Base-by-base conservation (phyloP, 2,888 invertebrate species). In the Drepana falcataria region DNA sequence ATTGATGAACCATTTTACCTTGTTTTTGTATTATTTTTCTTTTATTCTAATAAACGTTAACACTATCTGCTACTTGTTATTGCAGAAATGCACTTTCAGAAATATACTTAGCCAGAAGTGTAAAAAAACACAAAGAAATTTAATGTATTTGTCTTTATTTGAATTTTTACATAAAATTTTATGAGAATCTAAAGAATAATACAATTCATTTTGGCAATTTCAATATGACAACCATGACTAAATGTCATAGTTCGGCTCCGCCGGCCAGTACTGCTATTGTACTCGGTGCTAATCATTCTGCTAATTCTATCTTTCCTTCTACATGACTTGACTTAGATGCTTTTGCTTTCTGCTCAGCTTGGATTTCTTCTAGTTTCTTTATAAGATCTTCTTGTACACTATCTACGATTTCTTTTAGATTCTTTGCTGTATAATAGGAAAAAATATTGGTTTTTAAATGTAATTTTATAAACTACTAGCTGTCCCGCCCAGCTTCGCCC, bases 351-450 rank as follows among this genome's bases (percentile, higher is more conserved):
- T 84, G 75, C 61, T 86, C 82, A 7, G 79, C 73, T 65, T 85
- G 75, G 40, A 86, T 65, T 70, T 86, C 85, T 71, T 87, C 84
- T 35, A 91, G 62, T 66, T 90, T 91, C 59, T 81, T 86, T 35
- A 89, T 69, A 2, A 91, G 67, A 60, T 91, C 91, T 64, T 84
- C 82, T 78, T 89, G 87, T 6, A 91, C 90, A 56, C 89, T 91
- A 59, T 87, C 85, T 1, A 90, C 83, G 47, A 91, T 90, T 74
- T 90, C 90, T 73, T 87, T 90, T 5, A 91, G 70, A 58, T 85
- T 91, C 73, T 83, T 88, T 21, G 91, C 91, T 91, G 68, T 2
- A 44, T 21, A 21, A 21, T 21, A 21, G 21, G 21, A 21, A 21
- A 21, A 21, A 21, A 21, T 21, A 21, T 21, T 21, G 21, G 21